Evolutionary conservation across 2,113 vertebrate genomes (phyloP).

Genomic region (zebrafish (Danio rerio)): DNA sequence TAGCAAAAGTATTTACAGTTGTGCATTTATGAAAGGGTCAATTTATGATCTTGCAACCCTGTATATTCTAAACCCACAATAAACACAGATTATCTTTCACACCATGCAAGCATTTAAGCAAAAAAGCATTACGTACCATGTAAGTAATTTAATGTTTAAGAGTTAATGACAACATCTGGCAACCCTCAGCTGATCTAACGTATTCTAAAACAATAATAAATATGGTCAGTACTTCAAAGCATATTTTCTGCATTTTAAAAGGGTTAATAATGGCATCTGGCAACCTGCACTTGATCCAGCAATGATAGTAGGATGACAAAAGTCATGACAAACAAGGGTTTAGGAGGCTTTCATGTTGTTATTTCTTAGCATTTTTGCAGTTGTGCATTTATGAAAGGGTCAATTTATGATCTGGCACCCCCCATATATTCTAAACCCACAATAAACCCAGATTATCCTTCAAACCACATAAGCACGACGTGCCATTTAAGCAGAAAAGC

Average conservation of each 20-base stretch:
- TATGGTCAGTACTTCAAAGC: not conserved
- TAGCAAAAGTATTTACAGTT: not conserved
- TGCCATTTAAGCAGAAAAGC: no score
- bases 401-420: not conserved
- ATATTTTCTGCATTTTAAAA: not conserved
- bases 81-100: not conserved
- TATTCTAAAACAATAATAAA: not conserved
- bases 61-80: not conserved
- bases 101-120: not conserved
- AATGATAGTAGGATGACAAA: not conserved
- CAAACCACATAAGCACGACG: not conserved
- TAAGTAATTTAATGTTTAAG: not conserved
- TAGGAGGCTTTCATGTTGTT: no score
- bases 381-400: no score
- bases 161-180: constrained; percentile 8
- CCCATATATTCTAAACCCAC: not conserved
- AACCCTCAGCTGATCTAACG: constrained; percentile 5
- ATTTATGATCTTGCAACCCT: not conserved
- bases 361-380: not conserved
- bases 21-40: no score
- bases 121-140: no score
- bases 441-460: not conserved
- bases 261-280: constrained; percentile 3
- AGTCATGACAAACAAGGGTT: no score
- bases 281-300: not conserved